These are phyloP conservation scores for Capra hircus DNA, from an alignment of 2,113 vertebrate genomes.

Conservation along the genomic window DNA sequence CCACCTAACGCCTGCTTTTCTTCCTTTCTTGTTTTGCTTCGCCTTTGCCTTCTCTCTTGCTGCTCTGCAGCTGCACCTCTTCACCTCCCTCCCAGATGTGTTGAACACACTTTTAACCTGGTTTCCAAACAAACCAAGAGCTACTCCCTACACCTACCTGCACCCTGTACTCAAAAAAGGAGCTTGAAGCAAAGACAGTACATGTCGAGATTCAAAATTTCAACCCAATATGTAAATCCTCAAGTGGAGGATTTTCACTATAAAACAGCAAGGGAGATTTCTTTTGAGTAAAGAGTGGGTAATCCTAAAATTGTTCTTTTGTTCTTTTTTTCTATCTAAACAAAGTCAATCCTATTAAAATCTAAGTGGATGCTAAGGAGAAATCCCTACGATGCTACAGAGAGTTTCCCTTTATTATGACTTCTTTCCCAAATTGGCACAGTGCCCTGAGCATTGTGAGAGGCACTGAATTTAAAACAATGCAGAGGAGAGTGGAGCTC, in stretches of 20 bases:
- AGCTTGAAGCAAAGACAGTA: neutral
- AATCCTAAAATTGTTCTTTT: slow-evolving; percentile 35
- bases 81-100: neutral
- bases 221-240: neutral
- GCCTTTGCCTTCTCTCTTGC: neutral
- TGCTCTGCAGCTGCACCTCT: neutral
- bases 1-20: neutral
- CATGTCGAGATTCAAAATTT: neutral
- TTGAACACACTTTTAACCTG: neutral
- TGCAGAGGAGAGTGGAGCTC: neutral
- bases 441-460: neutral
- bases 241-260: neutral
- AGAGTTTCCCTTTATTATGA: slow-evolving; percentile 36
- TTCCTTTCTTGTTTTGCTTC: neutral
- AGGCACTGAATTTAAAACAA: slow-evolving; percentile 30
- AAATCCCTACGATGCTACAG: slow-evolving; percentile 35
- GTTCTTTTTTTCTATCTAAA: slow-evolving; percentile 42
- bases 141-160: no score
- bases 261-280: slow-evolving; percentile 32
- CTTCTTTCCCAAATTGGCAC: slow-evolving; percentile 31
- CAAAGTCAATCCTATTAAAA: slow-evolving; percentile 57
- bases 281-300: slow-evolving; percentile 9
- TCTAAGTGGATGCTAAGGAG: slow-evolving; percentile 45
- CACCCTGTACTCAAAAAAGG: neutral
- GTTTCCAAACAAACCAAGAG: neutral